Evolutionary conservation across 1,140 invertebrate species (phyloP), one percentile per base, ranked within the genome.

Genomic region (Rhizoglyphus robini): DNA sequence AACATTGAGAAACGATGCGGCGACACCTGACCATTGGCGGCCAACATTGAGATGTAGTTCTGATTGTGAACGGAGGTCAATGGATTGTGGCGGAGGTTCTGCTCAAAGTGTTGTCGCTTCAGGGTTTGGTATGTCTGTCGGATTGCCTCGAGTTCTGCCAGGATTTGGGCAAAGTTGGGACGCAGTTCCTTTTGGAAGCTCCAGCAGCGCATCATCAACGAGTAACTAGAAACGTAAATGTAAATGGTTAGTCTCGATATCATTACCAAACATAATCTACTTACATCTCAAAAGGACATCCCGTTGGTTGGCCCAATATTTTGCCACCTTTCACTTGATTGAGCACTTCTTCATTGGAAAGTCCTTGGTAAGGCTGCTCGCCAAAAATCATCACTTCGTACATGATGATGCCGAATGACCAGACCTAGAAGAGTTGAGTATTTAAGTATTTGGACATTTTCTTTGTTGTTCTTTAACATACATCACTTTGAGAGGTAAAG

Each of bases 331-430:
- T 80, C 0, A 96, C 90, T 74, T 90, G 88, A 23, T 51, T 34
- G 20, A 66, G 61, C 8, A 68, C 67, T 51, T 65, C 27, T 54
- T 62, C 20, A 67, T 90, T 83, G 25, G 96, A 90, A 1, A 89
- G 78, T 0, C 90, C 92, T 31, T 88, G 90, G 77, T 97, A 99
- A 0, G 95, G 95, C 69, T 96, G 91, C 72, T 93, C 88, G 0
- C 94, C 95, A 15, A 97, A 76, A 0, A 93, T 92, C 70, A 96
- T 83, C 4, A 97, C 92, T 80, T 99, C 95, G 93, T 94, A 98
- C 73, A 95, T 83, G 4, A 98, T 75, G 0, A 98, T 89, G 1
- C 91, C 94, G 80, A 94, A 99, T 0, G 93, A 86, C 80, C 80
- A 76, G 30, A 74, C 63, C 63, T 64, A 51, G 4, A 34, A 48